Conservation (phyloP, 2,113 vertebrate species). For the Aplodontia rufa region DNA sequence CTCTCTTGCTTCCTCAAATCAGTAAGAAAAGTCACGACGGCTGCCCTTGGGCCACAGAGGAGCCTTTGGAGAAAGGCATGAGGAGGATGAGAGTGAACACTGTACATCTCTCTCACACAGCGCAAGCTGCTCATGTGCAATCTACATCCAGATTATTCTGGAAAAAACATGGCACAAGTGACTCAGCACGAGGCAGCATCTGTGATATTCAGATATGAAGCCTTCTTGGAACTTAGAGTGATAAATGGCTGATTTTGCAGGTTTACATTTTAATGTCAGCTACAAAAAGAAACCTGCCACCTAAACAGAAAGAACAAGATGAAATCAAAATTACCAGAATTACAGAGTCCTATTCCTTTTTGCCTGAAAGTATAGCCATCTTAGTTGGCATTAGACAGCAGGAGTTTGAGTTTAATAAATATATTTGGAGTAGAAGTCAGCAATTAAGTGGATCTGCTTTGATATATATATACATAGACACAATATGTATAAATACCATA, state of each 20-base stretch:
- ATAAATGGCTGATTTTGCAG: conserved; percentile 40
- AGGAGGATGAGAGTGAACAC: not conserved
- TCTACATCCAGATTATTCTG: not conserved
- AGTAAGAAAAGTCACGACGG: not conserved
- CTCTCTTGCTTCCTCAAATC: not conserved
- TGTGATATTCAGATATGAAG: not conserved
- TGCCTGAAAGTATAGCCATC: conserved; percentile 55
- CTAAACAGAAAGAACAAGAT: conserved; percentile 50
- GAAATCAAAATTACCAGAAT: conserved; percentile 55
- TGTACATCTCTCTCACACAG: not conserved
- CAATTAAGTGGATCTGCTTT: not conserved
- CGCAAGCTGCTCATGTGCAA: not conserved
- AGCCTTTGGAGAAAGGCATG: not conserved
- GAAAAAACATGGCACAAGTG: not conserved
- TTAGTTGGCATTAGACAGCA: conserved; percentile 9
- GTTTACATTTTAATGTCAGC: conserved; percentile 60
- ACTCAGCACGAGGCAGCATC: not conserved
- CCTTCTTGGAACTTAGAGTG: not conserved
- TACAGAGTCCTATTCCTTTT: conserved; percentile 10
- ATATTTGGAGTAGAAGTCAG: conserved; percentile 8
- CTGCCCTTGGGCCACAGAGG: not conserved
- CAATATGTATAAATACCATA: not conserved
- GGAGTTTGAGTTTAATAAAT: conserved; percentile 51
- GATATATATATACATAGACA: too few relatives aligned
- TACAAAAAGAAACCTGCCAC: conserved; percentile 59